These are phyloP conservation scores for Gallinago solitaria DNA, from an alignment of 2,797 vertebrate species.

Conservation along the genomic window DNA sequence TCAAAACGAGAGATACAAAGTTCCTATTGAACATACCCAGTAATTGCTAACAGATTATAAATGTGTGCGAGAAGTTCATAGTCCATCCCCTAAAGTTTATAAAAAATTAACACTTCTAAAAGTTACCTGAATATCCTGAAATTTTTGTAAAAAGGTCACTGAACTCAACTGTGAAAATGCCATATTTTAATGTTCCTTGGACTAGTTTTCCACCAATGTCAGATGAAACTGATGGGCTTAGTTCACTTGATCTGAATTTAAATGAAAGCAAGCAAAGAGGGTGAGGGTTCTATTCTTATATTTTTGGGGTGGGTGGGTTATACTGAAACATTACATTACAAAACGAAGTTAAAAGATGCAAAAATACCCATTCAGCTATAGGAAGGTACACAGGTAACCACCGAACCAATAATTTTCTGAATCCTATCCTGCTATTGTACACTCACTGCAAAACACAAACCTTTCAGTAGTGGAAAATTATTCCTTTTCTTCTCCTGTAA, in stretches of 20 bases:
- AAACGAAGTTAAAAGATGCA: not conserved
- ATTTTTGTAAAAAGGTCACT: not conserved
- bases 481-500: not conserved
- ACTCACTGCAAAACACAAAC: not conserved
- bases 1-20: slow-evolving; percentile 2
- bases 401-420: not conserved
- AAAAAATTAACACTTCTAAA: not conserved
- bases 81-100: not conserved
- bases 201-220: not conserved
- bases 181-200: not conserved
- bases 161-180: not conserved
- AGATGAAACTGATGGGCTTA: not conserved
- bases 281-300: not conserved
- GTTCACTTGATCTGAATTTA: not conserved
- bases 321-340: not conserved
- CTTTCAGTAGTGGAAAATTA: not conserved
- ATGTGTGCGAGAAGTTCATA: not conserved
- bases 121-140: not conserved
- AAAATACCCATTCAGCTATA: not conserved
- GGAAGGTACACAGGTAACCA: not conserved
- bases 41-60: not conserved
- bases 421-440: not conserved
- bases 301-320: not conserved
- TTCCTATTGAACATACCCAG: not conserved
- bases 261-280: not conserved